Evolutionary conservation across 2,888 invertebrate genomes (phyloP).

Genomic region (Eristalis arbustorum): DNA sequence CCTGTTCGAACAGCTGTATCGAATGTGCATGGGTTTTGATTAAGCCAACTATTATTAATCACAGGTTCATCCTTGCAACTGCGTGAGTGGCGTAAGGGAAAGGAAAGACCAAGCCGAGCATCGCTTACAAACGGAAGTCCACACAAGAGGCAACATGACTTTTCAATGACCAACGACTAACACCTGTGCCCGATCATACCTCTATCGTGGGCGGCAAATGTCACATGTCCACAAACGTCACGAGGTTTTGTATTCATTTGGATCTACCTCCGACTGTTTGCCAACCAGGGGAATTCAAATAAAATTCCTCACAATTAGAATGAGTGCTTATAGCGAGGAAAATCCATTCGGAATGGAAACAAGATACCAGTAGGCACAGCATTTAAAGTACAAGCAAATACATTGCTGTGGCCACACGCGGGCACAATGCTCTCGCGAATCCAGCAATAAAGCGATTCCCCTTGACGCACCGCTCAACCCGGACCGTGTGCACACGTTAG

Average conservation of each 20-base stretch:
- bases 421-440: neutral
- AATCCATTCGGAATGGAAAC: neutral
- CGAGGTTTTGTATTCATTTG: neutral
- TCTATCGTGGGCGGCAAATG: neutral
- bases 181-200: too few relatives aligned
- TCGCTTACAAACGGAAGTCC: neutral
- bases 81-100: neutral
- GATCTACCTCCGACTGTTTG: neutral
- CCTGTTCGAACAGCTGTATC: too few relatives aligned
- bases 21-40: neutral
- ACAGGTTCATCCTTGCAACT: neutral
- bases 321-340: neutral
- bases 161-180: too few relatives aligned
- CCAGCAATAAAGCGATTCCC: neutral
- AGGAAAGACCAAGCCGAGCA: neutral
- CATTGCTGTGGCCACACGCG: neutral
- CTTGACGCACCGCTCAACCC: neutral
- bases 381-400: neutral
- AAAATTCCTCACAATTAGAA: neutral
- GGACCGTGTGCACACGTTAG: neutral
- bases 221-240: neutral
- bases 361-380: neutral
- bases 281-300: neutral
- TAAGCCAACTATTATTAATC: neutral
- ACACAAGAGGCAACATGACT: too few relatives aligned